Conservation (phyloP, 2,888 invertebrate species). For the Cephus sareptanus region DNA sequence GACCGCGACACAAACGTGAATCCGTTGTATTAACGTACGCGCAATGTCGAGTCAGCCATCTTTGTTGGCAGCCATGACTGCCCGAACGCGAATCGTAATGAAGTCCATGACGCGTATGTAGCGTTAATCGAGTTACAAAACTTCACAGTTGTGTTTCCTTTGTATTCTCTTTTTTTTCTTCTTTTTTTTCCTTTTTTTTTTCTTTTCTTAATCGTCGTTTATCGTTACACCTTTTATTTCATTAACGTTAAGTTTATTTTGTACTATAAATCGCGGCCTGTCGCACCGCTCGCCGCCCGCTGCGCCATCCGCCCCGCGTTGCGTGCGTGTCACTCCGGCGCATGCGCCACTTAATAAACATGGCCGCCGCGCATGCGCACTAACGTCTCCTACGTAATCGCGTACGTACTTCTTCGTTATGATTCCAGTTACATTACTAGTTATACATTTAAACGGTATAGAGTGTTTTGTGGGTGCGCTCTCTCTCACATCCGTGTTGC, state of each 20-base stretch:
- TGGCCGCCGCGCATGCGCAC: not conserved
- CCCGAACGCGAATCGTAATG: not conserved
- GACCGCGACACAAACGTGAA: not conserved
- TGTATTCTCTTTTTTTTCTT: conserved; percentile 11
- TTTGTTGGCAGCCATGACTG: not conserved
- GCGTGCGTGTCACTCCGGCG: conserved; percentile 13
- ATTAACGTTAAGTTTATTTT: conserved; percentile 56
- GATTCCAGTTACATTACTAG: conserved; percentile 36
- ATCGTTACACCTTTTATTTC: conserved; percentile 42
- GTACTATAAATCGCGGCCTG: conserved; percentile 61
- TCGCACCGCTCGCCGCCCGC: conserved; percentile 32
- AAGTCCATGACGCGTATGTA: not conserved
- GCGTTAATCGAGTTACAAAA: not conserved
- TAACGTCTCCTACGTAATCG: conserved; percentile 1
- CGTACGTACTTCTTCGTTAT: conserved; percentile 16
- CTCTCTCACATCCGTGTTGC: conserved; percentile 19
- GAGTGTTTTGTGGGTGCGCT: conserved; percentile 26
- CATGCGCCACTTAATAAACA: not conserved
- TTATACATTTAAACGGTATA: conserved; percentile 52
- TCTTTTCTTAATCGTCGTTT: conserved; percentile 27
- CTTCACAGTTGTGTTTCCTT: conserved; percentile 16
- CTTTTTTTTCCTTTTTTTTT: conserved; percentile 9
- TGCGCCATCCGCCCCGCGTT: conserved; percentile 38
- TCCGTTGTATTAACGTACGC: not conserved
- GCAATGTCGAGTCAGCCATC: not conserved